Evolutionary conservation across 2,797 vertebrate species (phyloP), one percentile per base, ranked within the genome.

Genomic region (Odontamblyopus rebecca): DNA sequence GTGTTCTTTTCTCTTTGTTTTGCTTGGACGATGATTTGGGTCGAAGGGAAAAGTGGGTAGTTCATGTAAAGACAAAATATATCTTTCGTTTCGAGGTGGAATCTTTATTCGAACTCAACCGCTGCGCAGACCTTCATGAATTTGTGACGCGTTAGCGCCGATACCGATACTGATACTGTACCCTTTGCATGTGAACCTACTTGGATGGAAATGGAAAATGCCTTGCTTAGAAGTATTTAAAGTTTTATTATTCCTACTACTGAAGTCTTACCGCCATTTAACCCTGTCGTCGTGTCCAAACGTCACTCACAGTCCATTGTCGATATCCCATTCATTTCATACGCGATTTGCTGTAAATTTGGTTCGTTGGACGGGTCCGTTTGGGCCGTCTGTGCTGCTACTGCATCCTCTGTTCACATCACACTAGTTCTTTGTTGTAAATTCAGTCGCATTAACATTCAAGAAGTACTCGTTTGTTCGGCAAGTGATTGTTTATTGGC

Each of bases 1-100:
- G 93, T 95, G 92, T 94, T 93, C 82, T 93, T 94, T 94, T 93
- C 83, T 91, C 89, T 94, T 95, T 94, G 83, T 93, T 95, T 95
- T 95, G 94, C 94, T 94, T 92, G 92, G 89, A 94, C 93, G 92
- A 94, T 91, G 92, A 94, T 91, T 82, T 79, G 65, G 92, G 89
- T 91, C 61, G 61, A 38, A 79, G 44, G 89, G 91, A 83, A 88
- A 91, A 91, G 88, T 90, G 91, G 89, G 91, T 88, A 89, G 92
- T 93, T 92, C 88, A 91, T 92, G 91, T 92, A 87, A 62, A 88
- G 91, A 90, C 91, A 90, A 93, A 87, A 89, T 91, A 90, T 91
- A 89, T 88, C 82, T 85, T 88, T 83, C 82, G 88, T 91, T 94
- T 88, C 91, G 92, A 93, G 93, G 93, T 94, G 92, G 93, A 95